phyloP scores from a whole-genome alignment of 2,888 invertebrate species.

The Tipula vernalis region DNA sequence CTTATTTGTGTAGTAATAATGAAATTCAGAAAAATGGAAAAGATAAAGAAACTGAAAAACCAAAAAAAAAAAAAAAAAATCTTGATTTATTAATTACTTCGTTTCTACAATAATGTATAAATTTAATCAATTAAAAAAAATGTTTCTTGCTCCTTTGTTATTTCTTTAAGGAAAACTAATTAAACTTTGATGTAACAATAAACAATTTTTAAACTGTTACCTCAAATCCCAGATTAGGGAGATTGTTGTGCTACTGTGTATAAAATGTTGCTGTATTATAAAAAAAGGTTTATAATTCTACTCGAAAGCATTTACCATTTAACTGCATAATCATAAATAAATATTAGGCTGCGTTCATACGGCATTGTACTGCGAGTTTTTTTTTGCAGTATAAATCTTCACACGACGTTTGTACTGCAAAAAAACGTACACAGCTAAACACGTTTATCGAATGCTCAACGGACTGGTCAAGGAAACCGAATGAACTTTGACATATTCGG shows the following conservation, averaged over 20 bases:
- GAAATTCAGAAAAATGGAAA: not conserved
- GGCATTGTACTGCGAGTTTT: no score
- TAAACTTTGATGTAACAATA: not conserved
- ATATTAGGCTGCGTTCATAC: no score
- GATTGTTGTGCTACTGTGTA: not conserved
- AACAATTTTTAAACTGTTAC: not conserved
- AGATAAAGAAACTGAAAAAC: not conserved
- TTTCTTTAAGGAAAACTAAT: not conserved
- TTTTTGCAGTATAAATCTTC: no score
- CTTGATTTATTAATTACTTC: not conserved
- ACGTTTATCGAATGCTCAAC: no score
- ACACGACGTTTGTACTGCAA: no score
- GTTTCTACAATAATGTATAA: not conserved
- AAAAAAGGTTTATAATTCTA: no score
- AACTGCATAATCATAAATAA: no score
- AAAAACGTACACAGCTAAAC: no score
- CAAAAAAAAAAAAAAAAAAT: not conserved
- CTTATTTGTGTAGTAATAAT: not conserved
- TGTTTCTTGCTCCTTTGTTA: not conserved
- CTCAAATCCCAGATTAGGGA: not conserved
- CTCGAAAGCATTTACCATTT: no score
- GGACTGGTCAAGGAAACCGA: no score
- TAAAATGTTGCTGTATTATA: no score
- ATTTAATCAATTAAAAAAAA: not conserved
- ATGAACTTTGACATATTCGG: no score